Base-by-base conservation (phyloP, 1,140 invertebrate genomes). In the Tetramorium simillimum region DNA sequence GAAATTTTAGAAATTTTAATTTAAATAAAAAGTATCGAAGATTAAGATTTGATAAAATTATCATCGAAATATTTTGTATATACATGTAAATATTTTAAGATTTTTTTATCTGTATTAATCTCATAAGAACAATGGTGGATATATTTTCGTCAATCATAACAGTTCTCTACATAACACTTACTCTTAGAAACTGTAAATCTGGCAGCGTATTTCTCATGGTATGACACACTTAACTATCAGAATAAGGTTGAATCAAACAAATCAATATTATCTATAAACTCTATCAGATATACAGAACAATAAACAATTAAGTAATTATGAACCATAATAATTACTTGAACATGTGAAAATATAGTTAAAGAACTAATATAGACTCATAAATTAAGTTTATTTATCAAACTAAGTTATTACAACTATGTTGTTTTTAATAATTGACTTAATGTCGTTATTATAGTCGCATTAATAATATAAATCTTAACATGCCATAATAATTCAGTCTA, bases 131-230 rank as follows among this genome's bases (percentile, higher is more conserved):
- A 46, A n/a, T 33, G 43, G 40, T 43, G 21, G 12, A 78, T 53
- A 81, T 5, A 14, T 84, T 18, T 73, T 12, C 6, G 85, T 85
- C 51, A 7, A 9, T 2, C 63, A 16, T 53, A 14, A 75, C 18
- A 85, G 18, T 75, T 86, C 81, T 86, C 76, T 69, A 89, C 2
- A 67, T 63, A 75, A 40, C 76, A 88, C n/a, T 89, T 89, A 89
- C 37, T 56, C 16, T 43, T 16, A 21, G 9, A 82, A 82, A 86
- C 60, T 77, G 63, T 28, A 14, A 81, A 88, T 76, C n/a, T 37
- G 28, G 21, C 24, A 62, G n/a, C 56, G 75, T 21, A 56, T 89
- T 81, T 89, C 76, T 76, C 88, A 82, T 63, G 70, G 58, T 40
- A 70, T 60, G 33, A 16, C 46, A 51, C 28, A 18, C 18, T 77